These are phyloP conservation scores for Heteromormyrus szaboi DNA, from an alignment of 2,797 vertebrate genomes.

Conservation along the genomic window DNA sequence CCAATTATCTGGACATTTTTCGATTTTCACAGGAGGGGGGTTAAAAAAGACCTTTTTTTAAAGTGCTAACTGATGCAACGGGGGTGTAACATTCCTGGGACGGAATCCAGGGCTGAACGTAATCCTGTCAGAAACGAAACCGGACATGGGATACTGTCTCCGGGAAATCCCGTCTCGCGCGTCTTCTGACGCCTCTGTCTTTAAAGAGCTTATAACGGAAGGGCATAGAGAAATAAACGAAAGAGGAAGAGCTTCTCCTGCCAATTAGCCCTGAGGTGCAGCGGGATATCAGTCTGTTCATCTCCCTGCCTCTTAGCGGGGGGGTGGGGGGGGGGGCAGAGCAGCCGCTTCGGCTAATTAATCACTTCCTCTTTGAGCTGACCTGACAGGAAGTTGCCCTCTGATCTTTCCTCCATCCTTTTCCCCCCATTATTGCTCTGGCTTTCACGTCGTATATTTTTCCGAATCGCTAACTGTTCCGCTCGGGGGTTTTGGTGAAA, in stretches of 20 bases:
- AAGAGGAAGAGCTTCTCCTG: neutral
- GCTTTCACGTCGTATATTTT: neutral
- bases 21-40: neutral
- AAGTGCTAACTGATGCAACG: constrained; percentile 20
- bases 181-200: neutral
- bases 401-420: neutral
- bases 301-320: neutral
- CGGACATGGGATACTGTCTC: neutral
- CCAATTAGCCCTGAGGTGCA: neutral
- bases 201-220: neutral
- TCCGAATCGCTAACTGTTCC: neutral
- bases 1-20: constrained; percentile 13
- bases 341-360: neutral
- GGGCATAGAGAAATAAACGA: neutral
- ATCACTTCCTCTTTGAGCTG: neutral
- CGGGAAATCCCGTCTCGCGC: neutral
- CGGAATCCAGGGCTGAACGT: neutral
- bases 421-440: neutral
- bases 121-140: neutral
- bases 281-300: neutral
- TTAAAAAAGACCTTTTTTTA: neutral
- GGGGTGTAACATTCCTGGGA: constrained; percentile 8
- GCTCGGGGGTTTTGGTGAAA: neutral
- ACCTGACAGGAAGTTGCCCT: neutral
- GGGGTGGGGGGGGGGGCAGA: no score